Conservation (phyloP, 2,113 vertebrate genomes). For the Aleadryas rufinucha region DNA sequence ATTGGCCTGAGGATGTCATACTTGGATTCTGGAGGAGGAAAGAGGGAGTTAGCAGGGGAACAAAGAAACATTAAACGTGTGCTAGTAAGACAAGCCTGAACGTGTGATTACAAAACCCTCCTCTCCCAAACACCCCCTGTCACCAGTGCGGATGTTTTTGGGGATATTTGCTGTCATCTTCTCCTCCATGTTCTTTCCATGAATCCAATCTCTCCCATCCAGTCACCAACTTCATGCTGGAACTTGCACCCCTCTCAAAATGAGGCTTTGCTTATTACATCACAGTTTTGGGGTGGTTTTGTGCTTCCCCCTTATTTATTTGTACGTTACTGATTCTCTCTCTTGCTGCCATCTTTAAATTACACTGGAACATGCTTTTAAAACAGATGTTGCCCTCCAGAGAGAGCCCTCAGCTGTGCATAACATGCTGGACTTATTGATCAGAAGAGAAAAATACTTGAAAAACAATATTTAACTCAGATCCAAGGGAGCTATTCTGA, state of each 20-base stretch:
- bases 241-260: not conserved
- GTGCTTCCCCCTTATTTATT: not conserved
- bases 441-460: not conserved
- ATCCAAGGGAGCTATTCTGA: not conserved
- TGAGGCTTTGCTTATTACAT: not conserved
- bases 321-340: not conserved
- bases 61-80: not conserved
- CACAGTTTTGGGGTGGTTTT: not conserved
- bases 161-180: not conserved
- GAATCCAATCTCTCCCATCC: not conserved
- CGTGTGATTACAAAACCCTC: not conserved
- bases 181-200: not conserved
- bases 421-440: not conserved
- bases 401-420: not conserved
- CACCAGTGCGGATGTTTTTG: not conserved
- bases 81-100: not conserved
- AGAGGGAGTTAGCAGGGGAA: not conserved
- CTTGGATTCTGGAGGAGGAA: constrained; percentile 62
- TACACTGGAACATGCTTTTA: not conserved
- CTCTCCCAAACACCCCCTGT: not conserved
- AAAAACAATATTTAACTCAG: not conserved
- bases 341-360: not conserved
- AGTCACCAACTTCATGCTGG: not conserved
- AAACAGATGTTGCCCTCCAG: not conserved
- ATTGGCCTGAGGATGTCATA: constrained; percentile 61